Conservation (phyloP, 2,113 vertebrate species). For the Dendrocopos noguchii region DNA sequence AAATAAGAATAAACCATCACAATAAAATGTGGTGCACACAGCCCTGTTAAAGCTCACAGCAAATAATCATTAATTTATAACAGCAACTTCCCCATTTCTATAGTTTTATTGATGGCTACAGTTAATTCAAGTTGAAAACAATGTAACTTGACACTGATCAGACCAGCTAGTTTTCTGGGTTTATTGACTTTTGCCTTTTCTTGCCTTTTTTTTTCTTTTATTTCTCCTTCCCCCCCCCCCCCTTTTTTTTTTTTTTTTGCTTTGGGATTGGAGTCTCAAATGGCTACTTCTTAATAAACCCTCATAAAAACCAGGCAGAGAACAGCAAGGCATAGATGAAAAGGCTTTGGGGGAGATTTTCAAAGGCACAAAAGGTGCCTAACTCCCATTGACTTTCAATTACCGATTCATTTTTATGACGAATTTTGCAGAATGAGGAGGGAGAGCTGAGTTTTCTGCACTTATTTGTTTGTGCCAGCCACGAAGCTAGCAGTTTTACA, state of each 20-base stretch:
- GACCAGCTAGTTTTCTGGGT: constrained; percentile 53
- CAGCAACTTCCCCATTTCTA: constrained; percentile 67
- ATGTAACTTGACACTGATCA: constrained; percentile 65
- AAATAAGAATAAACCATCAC: constrained; percentile 82
- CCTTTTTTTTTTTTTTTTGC: background rate
- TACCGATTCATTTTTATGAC: constrained; percentile 47
- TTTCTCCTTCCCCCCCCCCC: too few species aligned
- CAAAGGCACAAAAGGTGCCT: constrained; percentile 71
- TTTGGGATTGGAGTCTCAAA: constrained; percentile 60
- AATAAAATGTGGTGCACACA: constrained; percentile 77
- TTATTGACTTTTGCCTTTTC: constrained; percentile 57
- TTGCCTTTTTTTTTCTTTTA: background rate
- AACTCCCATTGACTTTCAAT: constrained; percentile 60
- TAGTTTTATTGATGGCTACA: constrained; percentile 72
- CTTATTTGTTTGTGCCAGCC: background rate
- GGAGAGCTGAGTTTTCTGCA: background rate
- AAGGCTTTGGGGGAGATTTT: constrained; percentile 70
- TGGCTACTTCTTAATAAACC: constrained; percentile 64
- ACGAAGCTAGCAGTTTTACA: background rate
- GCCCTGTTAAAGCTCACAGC: constrained; percentile 67
- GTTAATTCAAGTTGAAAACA: constrained; percentile 76
- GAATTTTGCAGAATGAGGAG: constrained; percentile 22
- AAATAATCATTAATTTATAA: constrained; percentile 83
- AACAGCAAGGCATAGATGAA: constrained; percentile 69
- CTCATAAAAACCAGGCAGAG: constrained; percentile 59